These are phyloP conservation scores for Pyrochroa serraticornis DNA, from an alignment of 2,888 invertebrate species.

Conservation along the genomic window DNA sequence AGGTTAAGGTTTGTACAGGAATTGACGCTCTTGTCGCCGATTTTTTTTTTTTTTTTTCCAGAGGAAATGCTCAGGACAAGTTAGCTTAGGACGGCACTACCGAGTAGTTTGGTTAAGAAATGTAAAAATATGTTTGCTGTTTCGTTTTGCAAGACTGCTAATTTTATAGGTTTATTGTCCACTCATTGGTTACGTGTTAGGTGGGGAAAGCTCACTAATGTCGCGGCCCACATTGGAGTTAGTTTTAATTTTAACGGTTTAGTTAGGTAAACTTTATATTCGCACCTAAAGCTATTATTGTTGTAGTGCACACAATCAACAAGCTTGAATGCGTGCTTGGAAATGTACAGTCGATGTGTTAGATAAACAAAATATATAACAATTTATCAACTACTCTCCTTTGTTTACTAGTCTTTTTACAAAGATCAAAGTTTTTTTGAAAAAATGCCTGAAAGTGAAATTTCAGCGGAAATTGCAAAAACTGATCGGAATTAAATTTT, in stretches of 20 bases:
- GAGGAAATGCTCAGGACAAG: constrained; percentile 24
- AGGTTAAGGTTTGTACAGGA: constrained; percentile 12
- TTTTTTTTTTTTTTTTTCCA: too few species aligned
- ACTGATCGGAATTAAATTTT: too few species aligned
- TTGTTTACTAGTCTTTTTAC: background rate
- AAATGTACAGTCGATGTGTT: constrained; percentile 23
- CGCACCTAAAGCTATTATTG: constrained; percentile 7
- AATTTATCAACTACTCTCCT: background rate
- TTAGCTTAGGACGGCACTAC: background rate
- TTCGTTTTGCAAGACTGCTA: constrained; percentile 29
- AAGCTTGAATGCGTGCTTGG: constrained; percentile 17
- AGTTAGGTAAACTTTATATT: constrained; percentile 11
- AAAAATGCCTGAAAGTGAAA: constrained; percentile 4
- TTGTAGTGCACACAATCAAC: constrained; percentile 11
- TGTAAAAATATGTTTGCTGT: constrained; percentile 11
- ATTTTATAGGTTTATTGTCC: constrained; percentile 17
- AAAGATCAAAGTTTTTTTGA: background rate
- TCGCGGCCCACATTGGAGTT: too few species aligned
- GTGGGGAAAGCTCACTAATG: too few species aligned
- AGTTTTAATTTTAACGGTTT: background rate
- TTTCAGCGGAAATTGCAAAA: too few species aligned
- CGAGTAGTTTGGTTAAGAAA: constrained; percentile 4
- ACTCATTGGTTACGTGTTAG: too few species aligned
- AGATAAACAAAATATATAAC: constrained; percentile 16
- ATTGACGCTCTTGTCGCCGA: constrained; percentile 9